Conservation (phyloP, 1,140 invertebrate species). For the Heliothis virescens region DNA sequence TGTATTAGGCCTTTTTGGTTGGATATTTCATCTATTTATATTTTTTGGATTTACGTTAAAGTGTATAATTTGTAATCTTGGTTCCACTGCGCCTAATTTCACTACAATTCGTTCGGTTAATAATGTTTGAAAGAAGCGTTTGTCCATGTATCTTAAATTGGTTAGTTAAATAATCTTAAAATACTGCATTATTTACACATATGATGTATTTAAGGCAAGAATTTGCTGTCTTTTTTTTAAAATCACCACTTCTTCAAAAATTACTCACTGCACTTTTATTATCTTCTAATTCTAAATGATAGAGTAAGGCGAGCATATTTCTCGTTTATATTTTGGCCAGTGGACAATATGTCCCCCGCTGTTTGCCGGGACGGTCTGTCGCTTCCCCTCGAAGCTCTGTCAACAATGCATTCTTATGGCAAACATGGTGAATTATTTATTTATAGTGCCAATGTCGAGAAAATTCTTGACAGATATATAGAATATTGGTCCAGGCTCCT, state of each 20-base stretch:
- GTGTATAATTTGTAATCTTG: too few relatives aligned
- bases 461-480: constrained; percentile 30
- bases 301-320: constrained; percentile 39
- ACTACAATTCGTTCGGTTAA: too few relatives aligned
- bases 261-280: constrained; percentile 3
- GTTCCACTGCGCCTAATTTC: too few relatives aligned
- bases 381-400: constrained; percentile 62
- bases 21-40: not conserved
- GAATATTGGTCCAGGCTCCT: constrained; percentile 22
- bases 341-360: constrained; percentile 61
- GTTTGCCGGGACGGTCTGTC: constrained; percentile 62
- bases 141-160: too few relatives aligned
- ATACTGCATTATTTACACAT: too few relatives aligned
- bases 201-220: too few relatives aligned
- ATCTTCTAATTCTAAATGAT: constrained; percentile 23
- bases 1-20: not conserved
- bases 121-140: too few relatives aligned
- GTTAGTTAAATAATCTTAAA: too few relatives aligned
- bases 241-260: not conserved
- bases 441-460: constrained; percentile 64
- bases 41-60: not conserved
- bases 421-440: constrained; percentile 70
- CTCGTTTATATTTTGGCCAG: constrained; percentile 48
- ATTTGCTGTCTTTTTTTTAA: too few relatives aligned
- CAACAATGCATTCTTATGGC: constrained; percentile 68